Conservation (phyloP, 2,888 invertebrate genomes). For the Harpalus rubripes region DNA sequence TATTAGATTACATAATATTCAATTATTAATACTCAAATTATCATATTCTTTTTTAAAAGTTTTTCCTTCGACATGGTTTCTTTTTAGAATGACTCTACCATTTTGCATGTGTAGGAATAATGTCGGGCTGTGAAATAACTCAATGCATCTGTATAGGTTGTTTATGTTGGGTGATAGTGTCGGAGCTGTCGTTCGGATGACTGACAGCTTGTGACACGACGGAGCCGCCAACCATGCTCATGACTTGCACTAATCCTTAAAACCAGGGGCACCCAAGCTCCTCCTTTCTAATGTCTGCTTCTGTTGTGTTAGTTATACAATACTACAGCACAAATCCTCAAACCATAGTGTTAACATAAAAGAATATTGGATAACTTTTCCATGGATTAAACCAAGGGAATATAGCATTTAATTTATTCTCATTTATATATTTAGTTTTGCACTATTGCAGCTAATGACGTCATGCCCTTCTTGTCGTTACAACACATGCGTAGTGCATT, state of each 20-base stretch:
- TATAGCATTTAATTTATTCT: too few relatives aligned
- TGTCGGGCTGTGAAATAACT: slow-evolving; percentile 14
- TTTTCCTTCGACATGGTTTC: too few relatives aligned
- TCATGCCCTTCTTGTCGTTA: too few relatives aligned
- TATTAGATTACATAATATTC: too few relatives aligned
- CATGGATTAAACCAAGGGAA: too few relatives aligned
- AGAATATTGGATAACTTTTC: too few relatives aligned
- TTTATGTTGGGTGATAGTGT: slow-evolving; percentile 48
- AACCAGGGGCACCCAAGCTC: slow-evolving; percentile 61
- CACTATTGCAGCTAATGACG: too few relatives aligned
- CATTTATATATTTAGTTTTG: too few relatives aligned
- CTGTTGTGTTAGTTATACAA: slow-evolving; percentile 37
- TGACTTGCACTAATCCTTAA: slow-evolving; percentile 63
- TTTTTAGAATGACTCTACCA: neutral
- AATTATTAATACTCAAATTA: too few relatives aligned
- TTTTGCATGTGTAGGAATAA: neutral
- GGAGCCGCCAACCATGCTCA: slow-evolving; percentile 51
- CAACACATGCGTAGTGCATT: too few relatives aligned
- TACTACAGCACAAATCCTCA: neutral
- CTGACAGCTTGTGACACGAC: slow-evolving; percentile 33
- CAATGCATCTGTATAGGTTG: slow-evolving; percentile 15
- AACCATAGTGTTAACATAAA: too few relatives aligned
- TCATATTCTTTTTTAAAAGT: too few relatives aligned
- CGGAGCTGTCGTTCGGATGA: slow-evolving; percentile 21
- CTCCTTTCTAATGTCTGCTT: slow-evolving; percentile 61